Conservation (phyloP, 2,888 invertebrate species). For the Cactoblastis cactorum region DNA sequence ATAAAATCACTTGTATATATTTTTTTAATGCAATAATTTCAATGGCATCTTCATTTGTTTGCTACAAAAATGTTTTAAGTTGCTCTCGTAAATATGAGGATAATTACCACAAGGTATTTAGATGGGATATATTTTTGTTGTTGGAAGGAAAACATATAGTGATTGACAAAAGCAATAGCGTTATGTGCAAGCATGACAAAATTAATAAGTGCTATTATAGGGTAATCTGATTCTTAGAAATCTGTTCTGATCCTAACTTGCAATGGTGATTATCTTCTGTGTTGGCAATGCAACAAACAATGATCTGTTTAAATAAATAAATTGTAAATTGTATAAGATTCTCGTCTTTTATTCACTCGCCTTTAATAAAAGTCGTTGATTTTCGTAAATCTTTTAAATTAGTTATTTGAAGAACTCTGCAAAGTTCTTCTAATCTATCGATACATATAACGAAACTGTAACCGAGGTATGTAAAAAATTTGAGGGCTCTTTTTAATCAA, state of each 20-base stretch:
- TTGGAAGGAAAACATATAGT: background rate
- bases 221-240: background rate
- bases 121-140: background rate
- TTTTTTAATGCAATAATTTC: too few relatives aligned
- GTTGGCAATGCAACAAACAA: constrained; percentile 13
- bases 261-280: constrained; percentile 20
- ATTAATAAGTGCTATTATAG: background rate
- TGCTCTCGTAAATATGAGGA: background rate
- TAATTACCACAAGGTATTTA: background rate
- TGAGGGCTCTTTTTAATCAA: too few relatives aligned
- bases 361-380: too few relatives aligned
- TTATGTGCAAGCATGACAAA: constrained; percentile 1
- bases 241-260: constrained; percentile 14
- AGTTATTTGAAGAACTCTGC: too few relatives aligned
- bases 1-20: too few relatives aligned
- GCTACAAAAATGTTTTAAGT: background rate
- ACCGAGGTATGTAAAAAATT: too few relatives aligned
- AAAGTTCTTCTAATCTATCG: too few relatives aligned
- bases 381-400: too few relatives aligned
- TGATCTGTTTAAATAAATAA: constrained; percentile 3
- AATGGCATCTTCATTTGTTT: too few relatives aligned
- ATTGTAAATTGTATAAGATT: constrained; percentile 3
- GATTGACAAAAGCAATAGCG: constrained; percentile 4
- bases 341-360: background rate
- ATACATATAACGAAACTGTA: too few relatives aligned